A percentile compares a stretch with the other conserved stretches of the same genome.
phyloP scores from a whole-genome alignment of 2,113 vertebrate species.

The Gallinago jamesoni region DNA sequence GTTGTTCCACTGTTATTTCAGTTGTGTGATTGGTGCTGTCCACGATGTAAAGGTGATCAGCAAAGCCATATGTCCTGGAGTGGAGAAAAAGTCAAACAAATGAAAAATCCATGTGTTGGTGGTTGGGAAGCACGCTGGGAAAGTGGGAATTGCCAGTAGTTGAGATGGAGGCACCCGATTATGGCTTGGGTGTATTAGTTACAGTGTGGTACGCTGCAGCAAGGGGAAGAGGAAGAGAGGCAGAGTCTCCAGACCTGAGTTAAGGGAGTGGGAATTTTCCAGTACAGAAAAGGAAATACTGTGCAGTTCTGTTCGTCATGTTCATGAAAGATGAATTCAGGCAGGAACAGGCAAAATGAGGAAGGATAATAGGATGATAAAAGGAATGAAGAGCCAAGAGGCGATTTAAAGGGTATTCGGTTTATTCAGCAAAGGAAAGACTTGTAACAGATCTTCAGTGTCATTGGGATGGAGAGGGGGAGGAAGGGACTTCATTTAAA shows the following conservation, averaged over 20 bases:
- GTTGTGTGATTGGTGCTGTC: not conserved
- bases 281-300: not conserved
- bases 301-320: accelerated
- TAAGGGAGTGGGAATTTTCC: not conserved
- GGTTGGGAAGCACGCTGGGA: not conserved
- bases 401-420: not conserved
- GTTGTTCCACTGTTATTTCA: not conserved
- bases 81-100: not conserved
- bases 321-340: not conserved
- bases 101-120: not conserved
- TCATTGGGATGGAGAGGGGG: not conserved
- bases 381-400: not conserved
- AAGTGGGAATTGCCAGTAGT: not conserved
- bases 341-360: not conserved
- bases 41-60: not conserved
- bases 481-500: not conserved
- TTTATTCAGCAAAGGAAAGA: not conserved
- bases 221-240: not conserved
- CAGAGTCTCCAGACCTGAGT: not conserved
- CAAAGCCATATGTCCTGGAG: not conserved
- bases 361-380: not conserved
- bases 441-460: not conserved
- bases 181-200: not conserved
- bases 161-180: not conserved
- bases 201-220: not conserved